Evolutionary conservation across 2,797 vertebrate genomes (phyloP), one percentile per base, ranked within the genome.

Genomic region (Macroramphosus scolopax): DNA sequence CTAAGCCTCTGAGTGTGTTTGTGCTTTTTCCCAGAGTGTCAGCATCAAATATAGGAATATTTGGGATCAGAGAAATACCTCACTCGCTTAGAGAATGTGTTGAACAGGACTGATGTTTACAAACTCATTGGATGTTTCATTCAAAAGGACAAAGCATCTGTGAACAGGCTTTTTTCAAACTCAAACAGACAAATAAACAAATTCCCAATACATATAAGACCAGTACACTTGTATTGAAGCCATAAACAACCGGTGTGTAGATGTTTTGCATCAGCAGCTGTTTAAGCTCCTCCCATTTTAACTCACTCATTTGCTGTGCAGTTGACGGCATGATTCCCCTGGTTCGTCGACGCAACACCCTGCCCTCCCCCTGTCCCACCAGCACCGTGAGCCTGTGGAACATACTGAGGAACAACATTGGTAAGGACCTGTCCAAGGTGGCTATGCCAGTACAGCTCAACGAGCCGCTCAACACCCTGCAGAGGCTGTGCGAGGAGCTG

Each of bases 401-500:
- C 77, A 98, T 99, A 77, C 87, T 99, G 49, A 91, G 89, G 36
- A 96, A 96, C 57, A 99, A 99, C 84, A 98, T 99, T 0, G 97
- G 97, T 1, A 99, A 98, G 78, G 97, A 99, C 66, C 89, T 99
- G 54, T 98, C 96, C 44, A 99, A 97, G 54, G 97, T 98, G 78
- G 92, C 95, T 49, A 97, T 98, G 96, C 96, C 96, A 0, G 95
- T 98, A 5, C 93, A 95, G 68, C 84, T 98, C 3, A 98, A 98
- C 0, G 96, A 98, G 70, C 96, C 96, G 0, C 83, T 98, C 34
- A 98, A 95, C 88, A 95, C 94, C 0, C 89, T 98, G 61, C 96
- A 98, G 87, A 84, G 93, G 44, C 91, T 98, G 29, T 95, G 94
- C 0, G 96, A 98, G 84, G 96, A 98, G 83, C 85, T 97, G 59